Evolutionary conservation across 2,113 vertebrate species (phyloP), one percentile per base, ranked within the genome.

Genomic region (Macroglossus sobrinus): DNA sequence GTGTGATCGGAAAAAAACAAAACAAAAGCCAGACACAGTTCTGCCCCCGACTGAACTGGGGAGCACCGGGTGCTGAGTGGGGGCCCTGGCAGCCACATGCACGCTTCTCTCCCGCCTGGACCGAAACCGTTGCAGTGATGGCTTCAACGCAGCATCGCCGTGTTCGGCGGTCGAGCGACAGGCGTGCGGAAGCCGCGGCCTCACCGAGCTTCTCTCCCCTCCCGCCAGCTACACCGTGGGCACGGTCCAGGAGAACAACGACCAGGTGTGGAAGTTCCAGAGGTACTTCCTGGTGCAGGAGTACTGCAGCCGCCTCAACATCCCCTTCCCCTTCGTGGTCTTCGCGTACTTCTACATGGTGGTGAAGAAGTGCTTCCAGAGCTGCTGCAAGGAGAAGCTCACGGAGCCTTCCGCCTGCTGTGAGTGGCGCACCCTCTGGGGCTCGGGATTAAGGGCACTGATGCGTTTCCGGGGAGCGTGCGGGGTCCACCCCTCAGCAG

Each of bases 221-320:
- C 53, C 89, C 18, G 0, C 40, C 89, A 99, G 98, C 55, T 99
- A 99, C 97, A 99, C 98, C 0, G 98, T 99, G 78, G 99, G 98
- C 38, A 98, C 98, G 0, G 99, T 99, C 1, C 99, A 99, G 69
- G 99, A 99, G 92, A 99, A 99, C 97, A 99, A 99, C 0, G 98
- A 99, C 74, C 98, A 99, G 94, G 98, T 99, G 59, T 99, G 99
- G 99, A 99, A 99, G 76, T 99, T 99, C 96, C 99, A 99, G 97
- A 96, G 98, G 15, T 99, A 98, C 81, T 99, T 99, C 96, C 97
- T 99, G 96, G 98, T 99, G 5, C 98, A 99, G 72, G 99, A 99
- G 11, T 99, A 99, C 86, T 98, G 99, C 96, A 99, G 82, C 22
- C 98, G 98, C 61, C 69, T 99, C 87, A 98, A 98, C 21, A 98